A percentile compares a stretch with the other conserved stretches of the same genome.
Conservation (phyloP, 2,113 vertebrate species). For the Silurus glanis region DNA sequence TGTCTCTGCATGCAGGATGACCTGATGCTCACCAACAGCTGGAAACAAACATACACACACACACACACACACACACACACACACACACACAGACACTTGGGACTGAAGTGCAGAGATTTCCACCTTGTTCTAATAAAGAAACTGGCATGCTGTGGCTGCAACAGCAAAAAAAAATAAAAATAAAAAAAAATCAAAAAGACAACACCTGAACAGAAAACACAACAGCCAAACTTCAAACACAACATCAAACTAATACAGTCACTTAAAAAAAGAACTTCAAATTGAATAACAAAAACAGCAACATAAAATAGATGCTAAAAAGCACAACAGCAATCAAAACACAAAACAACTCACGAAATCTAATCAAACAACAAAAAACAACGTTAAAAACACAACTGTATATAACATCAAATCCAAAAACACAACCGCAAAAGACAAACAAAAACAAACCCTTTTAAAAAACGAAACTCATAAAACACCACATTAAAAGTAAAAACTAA, state of each 20-base stretch:
- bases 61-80: neutral
- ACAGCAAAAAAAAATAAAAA: neutral
- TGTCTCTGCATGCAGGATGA: slow-evolving; percentile 61
- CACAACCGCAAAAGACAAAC: neutral
- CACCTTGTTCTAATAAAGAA: neutral
- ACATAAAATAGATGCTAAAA: neutral
- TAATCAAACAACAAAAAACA: neutral
- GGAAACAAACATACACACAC: neutral
- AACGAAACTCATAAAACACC: no score
- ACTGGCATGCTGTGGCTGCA: neutral
- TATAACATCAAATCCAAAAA: neutral
- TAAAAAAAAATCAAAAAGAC: neutral
- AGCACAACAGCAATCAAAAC: neutral
- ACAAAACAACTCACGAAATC: neutral
- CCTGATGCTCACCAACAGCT: slow-evolving; percentile 72
- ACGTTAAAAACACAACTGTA: neutral
- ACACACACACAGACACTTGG: neutral
- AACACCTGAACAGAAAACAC: neutral
- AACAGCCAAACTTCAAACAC: neutral
- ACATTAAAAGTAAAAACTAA: neutral
- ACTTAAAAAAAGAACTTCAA: neutral
- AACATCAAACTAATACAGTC: neutral
- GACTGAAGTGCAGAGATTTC: neutral
- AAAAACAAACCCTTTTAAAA: no score
- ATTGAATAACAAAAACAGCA: neutral